Percentiles rank a stretch among this genome's conserved stretches.
These are phyloP conservation scores for Cotesia glomerata DNA, from an alignment of 1,140 invertebrate species.

Conservation along the genomic window DNA sequence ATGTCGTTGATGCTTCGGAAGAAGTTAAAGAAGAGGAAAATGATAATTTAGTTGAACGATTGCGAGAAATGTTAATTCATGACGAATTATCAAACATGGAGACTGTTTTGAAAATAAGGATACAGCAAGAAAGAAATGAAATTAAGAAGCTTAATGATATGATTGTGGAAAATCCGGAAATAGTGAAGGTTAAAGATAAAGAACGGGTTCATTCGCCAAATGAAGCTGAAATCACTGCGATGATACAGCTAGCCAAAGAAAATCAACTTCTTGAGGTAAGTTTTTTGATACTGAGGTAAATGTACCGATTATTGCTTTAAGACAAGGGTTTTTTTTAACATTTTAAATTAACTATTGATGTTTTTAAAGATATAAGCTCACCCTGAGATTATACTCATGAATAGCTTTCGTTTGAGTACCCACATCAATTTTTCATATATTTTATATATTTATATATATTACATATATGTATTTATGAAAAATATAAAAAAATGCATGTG, in stretches of 20 bases:
- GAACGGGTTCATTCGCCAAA: constrained; percentile 57
- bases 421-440: too few species aligned
- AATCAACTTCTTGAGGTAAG: constrained; percentile 69
- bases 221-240: constrained; percentile 61
- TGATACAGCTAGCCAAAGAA: constrained; percentile 66
- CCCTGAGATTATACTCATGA: too few species aligned
- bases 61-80: constrained; percentile 70
- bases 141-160: constrained; percentile 69
- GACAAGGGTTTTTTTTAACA: too few species aligned
- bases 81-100: constrained; percentile 73
- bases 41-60: constrained; percentile 62
- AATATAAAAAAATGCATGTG: too few species aligned
- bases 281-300: too few species aligned
- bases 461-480: too few species aligned
- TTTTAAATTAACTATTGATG: too few species aligned
- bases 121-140: constrained; percentile 71
- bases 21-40: constrained; percentile 11
- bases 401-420: too few species aligned
- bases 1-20: constrained; percentile 23
- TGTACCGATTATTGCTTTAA: too few species aligned
- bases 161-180: constrained; percentile 60
- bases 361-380: too few species aligned
- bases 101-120: constrained; percentile 69
- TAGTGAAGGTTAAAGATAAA: constrained; percentile 58
- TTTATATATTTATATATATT: too few species aligned